These are phyloP conservation scores for Lasioglossum villosulum DNA, from an alignment of 2,888 invertebrate species.

Conservation along the genomic window DNA sequence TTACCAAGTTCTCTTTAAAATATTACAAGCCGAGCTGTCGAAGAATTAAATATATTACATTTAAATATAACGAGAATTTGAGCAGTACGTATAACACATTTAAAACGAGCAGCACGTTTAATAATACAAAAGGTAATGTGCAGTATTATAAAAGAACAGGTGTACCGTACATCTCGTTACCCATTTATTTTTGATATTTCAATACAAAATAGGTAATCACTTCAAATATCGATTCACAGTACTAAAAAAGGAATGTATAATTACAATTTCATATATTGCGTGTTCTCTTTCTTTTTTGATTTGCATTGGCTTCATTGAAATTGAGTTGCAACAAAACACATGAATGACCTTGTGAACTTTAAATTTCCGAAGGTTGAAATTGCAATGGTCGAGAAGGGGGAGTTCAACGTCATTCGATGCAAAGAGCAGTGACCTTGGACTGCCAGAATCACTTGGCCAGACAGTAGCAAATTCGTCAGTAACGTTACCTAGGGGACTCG, in stretches of 20 bases:
- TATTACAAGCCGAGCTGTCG: background rate
- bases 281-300: too few relatives aligned
- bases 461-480: conserved; percentile 11
- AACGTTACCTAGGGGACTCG: conserved; percentile 20
- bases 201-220: background rate
- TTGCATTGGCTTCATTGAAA: background rate
- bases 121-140: background rate
- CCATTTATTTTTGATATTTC: background rate
- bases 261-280: background rate
- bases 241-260: background rate
- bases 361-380: background rate
- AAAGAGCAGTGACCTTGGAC: background rate
- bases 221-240: background rate
- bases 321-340: background rate
- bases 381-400: background rate
- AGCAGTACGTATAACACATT: background rate
- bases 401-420: background rate
- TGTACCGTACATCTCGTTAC: background rate
- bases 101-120: background rate
- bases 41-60: background rate
- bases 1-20: background rate
- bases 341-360: background rate
- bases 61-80: background rate
- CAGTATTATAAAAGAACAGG: background rate
- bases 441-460: background rate